Evolutionary conservation across 2,113 vertebrate species (phyloP), one percentile per base, ranked within the genome.

Genomic region (Cyanocitta stelleri): DNA sequence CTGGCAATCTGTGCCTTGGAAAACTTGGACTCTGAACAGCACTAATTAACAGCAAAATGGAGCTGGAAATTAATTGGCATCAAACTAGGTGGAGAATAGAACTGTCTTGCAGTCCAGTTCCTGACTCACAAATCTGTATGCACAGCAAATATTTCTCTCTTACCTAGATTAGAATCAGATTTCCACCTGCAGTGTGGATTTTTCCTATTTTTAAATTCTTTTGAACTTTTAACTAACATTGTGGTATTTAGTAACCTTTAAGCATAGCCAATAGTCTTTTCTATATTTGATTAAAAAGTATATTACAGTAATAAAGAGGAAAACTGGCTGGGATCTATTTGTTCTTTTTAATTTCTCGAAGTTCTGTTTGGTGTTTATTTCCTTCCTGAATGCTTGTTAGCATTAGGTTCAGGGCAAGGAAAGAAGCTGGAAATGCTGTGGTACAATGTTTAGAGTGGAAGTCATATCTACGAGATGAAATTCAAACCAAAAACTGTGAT

Each of bases 11-110:
- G 89, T 64, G 48, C 87, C 81, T 93, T 94, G 84, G 67, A 95
- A 92, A 89, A 81, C 66, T 83, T 93, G 91, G 67, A 74, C 55
- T 77, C 71, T 77, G n/a, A 93, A 83, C 75, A 95, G 68, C 56
- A 75, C 83, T 95, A 94, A 97, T 91, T 96, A 96, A 88, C 67
- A 92, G 76, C n/a, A 89, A 79, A 96, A 89, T 83, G 48, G 87
- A 85, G 79, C 59, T 4, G 52, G 92, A 93, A 97, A 90, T 84
- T 96, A 96, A 93, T 90, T 97, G 83, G 72, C 90, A 74, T 92
- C 86, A 81, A 37, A 90, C 72, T 78, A 81, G 35, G 48, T 84
- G 72, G 44, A 85, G 64, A 91, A 67, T 51, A 85, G 67, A 80
- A 44, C 37, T 85, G 74, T 81, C 55, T 95, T 80, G 55, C 49